Percentiles rank a stretch among this genome's conserved stretches.
Evolutionary conservation across 1,140 invertebrate genomes (phyloP).

Genomic region (Neodiprion lecontei): DNA sequence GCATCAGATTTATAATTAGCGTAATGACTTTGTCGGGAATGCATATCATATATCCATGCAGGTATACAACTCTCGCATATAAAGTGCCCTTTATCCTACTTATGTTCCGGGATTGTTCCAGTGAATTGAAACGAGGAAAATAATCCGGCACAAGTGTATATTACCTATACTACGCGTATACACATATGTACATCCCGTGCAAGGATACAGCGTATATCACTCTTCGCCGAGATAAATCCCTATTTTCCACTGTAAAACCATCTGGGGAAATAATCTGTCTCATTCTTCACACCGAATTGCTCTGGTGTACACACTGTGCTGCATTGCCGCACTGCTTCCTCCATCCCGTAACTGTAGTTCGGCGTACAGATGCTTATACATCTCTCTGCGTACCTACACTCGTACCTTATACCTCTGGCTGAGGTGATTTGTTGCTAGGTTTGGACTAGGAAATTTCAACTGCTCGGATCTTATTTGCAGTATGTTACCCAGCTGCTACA

Average conservation of each 20-base stretch:
- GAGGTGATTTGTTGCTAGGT: constrained; percentile 1
- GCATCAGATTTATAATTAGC: too few relatives aligned
- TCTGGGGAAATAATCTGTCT: constrained; percentile 3
- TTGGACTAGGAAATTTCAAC: background rate
- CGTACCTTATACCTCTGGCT: background rate
- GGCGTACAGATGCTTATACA: too few relatives aligned
- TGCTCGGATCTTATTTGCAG: too few relatives aligned
- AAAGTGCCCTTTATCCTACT: too few relatives aligned
- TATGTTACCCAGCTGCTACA: too few relatives aligned
- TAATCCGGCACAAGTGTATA: too few relatives aligned
- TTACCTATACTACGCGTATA: too few relatives aligned
- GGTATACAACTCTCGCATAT: too few relatives aligned
- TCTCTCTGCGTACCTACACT: background rate
- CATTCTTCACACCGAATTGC: constrained; percentile 1
- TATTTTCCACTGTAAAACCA: background rate
- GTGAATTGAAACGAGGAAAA: background rate
- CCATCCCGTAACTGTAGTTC: too few relatives aligned
- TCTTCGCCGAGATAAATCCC: background rate
- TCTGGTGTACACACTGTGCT: background rate
- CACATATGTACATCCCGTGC: too few relatives aligned
- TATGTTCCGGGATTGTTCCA: background rate
- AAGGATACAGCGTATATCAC: background rate
- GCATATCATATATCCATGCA: too few relatives aligned
- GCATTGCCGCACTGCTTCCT: background rate
- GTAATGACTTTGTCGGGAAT: too few relatives aligned